Evolutionary conservation across 2,888 invertebrate genomes (phyloP).

Genomic region (Amiota minor): DNA sequence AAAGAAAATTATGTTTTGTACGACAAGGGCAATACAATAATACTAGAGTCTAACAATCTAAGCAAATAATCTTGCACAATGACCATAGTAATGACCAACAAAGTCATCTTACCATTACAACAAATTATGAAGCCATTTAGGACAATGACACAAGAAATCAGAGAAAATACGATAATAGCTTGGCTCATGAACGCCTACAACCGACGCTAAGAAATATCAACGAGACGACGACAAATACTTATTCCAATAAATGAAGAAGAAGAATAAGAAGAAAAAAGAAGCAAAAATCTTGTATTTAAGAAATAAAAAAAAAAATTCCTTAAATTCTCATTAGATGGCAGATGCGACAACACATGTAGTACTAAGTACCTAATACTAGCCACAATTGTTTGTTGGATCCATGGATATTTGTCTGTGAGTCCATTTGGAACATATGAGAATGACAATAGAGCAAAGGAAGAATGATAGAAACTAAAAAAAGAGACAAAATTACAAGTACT

Average conservation of each 20-base stretch:
- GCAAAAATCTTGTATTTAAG: not conserved
- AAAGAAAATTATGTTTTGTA: too few species aligned
- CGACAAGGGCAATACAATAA: too few species aligned
- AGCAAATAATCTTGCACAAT: too few species aligned
- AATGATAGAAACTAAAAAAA: not conserved
- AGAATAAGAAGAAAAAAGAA: not conserved
- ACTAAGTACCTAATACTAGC: not conserved
- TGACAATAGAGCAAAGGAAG: not conserved
- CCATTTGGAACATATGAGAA: not conserved
- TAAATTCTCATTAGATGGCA: slow-evolving; percentile 18
- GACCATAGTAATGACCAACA: too few species aligned
- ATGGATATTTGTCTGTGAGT: not conserved
- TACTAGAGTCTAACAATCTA: too few species aligned
- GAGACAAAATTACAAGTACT: slow-evolving; percentile 21
- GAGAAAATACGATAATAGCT: slow-evolving; percentile 9
- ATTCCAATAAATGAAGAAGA: too few species aligned
- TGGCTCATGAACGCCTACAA: slow-evolving; percentile 13
- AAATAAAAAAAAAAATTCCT: slow-evolving; percentile 19
- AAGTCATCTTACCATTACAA: not conserved
- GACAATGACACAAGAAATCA: slow-evolving; percentile 19
- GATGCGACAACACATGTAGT: not conserved
- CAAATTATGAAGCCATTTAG: slow-evolving; percentile 23
- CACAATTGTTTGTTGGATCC: not conserved
- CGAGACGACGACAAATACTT: not conserved
- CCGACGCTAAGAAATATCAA: not conserved